phyloP scores from a whole-genome alignment of 2,888 invertebrate species.

The Neoscelio sp. region DNA sequence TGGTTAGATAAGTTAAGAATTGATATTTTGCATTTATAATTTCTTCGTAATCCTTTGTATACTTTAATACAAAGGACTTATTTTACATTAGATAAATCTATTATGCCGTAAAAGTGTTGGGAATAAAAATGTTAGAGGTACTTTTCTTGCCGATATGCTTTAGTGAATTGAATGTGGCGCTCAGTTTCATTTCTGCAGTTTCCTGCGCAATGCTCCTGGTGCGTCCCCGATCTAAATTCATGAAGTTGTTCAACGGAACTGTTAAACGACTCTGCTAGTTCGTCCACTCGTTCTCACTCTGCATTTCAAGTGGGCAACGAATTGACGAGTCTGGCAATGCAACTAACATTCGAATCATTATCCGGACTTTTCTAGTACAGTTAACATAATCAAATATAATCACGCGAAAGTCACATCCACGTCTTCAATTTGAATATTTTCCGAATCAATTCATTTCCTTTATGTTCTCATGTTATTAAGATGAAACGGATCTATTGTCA shows the following conservation, averaged over 20 bases:
- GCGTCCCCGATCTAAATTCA: slow-evolving; percentile 79
- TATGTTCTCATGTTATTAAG: neutral
- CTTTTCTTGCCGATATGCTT: slow-evolving; percentile 44
- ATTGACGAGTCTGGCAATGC: slow-evolving; percentile 42
- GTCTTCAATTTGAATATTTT: slow-evolving; percentile 31
- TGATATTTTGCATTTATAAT: too few relatives aligned
- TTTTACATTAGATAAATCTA: too few relatives aligned
- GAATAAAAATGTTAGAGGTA: slow-evolving; percentile 15
- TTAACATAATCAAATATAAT: slow-evolving; percentile 38
- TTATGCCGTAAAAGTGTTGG: too few relatives aligned
- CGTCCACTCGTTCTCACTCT: slow-evolving; percentile 60
- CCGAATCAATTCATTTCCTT: slow-evolving; percentile 37
- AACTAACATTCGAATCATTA: slow-evolving; percentile 52
- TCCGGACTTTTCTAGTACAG: slow-evolving; percentile 49
- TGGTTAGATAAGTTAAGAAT: too few relatives aligned
- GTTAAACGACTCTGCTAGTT: slow-evolving; percentile 72
- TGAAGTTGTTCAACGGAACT: slow-evolving; percentile 75
- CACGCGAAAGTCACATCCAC: slow-evolving; percentile 8
- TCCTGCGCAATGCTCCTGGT: slow-evolving; percentile 61
- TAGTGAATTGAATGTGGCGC: slow-evolving; percentile 51
- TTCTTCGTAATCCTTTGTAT: too few relatives aligned
- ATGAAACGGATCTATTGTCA: neutral
- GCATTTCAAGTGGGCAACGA: slow-evolving; percentile 70
- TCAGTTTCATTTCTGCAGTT: slow-evolving; percentile 69
- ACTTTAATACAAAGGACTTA: too few relatives aligned